Evolutionary conservation across 2,888 invertebrate genomes (phyloP), one percentile per base, ranked within the genome.

Genomic region (Protonemura montana): DNA sequence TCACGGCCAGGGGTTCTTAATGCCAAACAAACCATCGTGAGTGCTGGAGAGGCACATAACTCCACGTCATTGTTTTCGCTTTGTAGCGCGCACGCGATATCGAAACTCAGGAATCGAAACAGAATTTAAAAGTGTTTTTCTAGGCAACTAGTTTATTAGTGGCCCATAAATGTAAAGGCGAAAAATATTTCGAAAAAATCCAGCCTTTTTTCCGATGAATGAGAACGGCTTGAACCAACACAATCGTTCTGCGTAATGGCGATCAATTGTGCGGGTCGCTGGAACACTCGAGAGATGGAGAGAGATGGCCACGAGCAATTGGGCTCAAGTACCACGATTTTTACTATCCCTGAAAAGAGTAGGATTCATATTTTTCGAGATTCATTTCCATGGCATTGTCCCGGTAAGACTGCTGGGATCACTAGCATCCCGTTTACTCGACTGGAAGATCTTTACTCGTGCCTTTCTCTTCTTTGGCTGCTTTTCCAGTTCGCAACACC

Each of bases 381-480:
- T 13, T 76, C 29, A 81, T 42, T 84, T 84, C 84, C 84, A 76
- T 84, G 16, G 28, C 84, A 76, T 84, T 84, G 84, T 84, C 25
- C 84, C 28, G 59, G 16, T 76, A 84, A 76, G 5, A 13, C 83
- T 35, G 35, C 25, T 25, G n/a, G 42, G 84, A 26, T 84, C 76
- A 76, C 25, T 3, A 25, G 27, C 41, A 42, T 6, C 78, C 1
- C 13, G 42, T 0, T 41, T 27, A 41, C 76, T 59, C 59, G 29
- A n/a, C 59, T 59, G 84, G 42, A 84, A 84, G 76, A 84, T 84
- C 84, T 84, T 76, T 76, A 27, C 84, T 76, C 27, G 59, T 59
- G 82, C 82, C 26, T 83, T 83, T 82, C 30, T 59, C 84, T 27
- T 84, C 76, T 59, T 84, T 29, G 82, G 84, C 84, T 84, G 84